Conservation (phyloP, 2,113 vertebrate species). For the Oriolus oriolus region DNA sequence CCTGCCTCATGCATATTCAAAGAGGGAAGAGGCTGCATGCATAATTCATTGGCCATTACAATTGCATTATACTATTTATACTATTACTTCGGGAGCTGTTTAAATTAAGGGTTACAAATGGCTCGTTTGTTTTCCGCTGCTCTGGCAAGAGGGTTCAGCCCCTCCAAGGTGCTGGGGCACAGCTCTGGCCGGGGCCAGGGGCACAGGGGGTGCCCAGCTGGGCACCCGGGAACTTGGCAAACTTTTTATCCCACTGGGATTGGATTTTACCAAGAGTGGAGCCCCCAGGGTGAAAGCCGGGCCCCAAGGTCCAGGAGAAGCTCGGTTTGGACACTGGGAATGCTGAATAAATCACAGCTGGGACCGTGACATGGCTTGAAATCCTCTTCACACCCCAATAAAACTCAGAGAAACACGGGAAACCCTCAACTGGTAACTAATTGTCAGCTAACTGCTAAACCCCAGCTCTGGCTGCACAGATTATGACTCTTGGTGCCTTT, state of each 20-base stretch:
- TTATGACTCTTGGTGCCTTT: slow-evolving; percentile 29
- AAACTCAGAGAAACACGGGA: background rate
- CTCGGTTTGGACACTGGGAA: background rate
- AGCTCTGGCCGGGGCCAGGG: background rate
- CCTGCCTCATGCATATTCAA: slow-evolving; percentile 50
- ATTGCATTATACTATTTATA: slow-evolving; percentile 52
- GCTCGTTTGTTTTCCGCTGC: slow-evolving; percentile 1
- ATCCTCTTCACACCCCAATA: background rate
- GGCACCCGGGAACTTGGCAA: background rate
- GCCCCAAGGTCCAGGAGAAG: fast-evolving
- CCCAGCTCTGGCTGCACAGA: background rate
- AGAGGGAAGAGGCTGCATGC: slow-evolving; percentile 20
- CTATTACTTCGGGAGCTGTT: slow-evolving; percentile 49
- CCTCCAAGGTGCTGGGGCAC: background rate
- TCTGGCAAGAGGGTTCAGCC: background rate
- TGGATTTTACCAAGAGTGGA: fast-evolving
- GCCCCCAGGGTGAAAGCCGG: background rate
- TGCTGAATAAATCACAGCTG: fast-evolving
- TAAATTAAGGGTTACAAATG: slow-evolving; percentile 60
- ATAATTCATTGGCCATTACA: slow-evolving; percentile 51
- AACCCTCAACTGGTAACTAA: slow-evolving; percentile 28
- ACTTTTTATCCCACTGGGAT: background rate
- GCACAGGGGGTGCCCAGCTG: fast-evolving
- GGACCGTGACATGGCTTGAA: background rate
- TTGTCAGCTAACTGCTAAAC: slow-evolving; percentile 3